Evolutionary conservation across 2,888 invertebrate species (phyloP).

Genomic region (Panopea generosa): DNA sequence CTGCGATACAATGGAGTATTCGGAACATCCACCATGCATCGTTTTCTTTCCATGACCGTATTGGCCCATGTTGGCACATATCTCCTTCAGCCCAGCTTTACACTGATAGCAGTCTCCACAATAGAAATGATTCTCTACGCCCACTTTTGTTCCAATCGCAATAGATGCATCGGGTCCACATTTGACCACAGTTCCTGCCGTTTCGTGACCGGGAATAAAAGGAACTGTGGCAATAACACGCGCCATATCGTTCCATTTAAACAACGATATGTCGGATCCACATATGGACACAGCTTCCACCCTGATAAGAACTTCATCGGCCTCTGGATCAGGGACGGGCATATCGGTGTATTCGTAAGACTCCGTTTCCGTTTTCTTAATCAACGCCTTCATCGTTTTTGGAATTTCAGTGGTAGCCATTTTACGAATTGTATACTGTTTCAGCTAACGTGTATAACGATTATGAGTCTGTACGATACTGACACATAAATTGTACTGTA

Average conservation of each 20-base stretch:
- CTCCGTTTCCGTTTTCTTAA: constrained; percentile 75
- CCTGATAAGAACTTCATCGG: constrained; percentile 78
- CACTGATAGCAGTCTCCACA: constrained; percentile 81
- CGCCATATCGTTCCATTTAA: constrained; percentile 80
- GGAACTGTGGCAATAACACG: constrained; percentile 80
- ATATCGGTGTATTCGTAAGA: constrained; percentile 75
- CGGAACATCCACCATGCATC: constrained; percentile 80
- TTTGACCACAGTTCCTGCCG: constrained; percentile 80
- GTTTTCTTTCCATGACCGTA: constrained; percentile 82
- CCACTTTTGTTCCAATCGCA: constrained; percentile 75
- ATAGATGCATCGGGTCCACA: constrained; percentile 78
- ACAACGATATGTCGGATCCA: constrained; percentile 81
- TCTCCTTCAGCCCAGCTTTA: constrained; percentile 72
- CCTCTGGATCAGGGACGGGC: constrained; percentile 74
- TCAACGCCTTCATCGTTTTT: constrained; percentile 76
- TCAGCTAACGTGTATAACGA: too few species aligned
- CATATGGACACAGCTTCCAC: constrained; percentile 81
- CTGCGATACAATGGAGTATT: constrained; percentile 80
- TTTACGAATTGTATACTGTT: too few species aligned
- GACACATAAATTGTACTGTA: too few species aligned
- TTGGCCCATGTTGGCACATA: constrained; percentile 81
- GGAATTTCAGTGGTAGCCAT: constrained; percentile 49
- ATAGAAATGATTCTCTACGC: constrained; percentile 82
- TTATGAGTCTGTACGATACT: too few species aligned
- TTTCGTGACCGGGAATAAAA: constrained; percentile 82